These are phyloP conservation scores for Homarus gammarus DNA, from an alignment of 2,888 invertebrate species.

Conservation along the genomic window DNA sequence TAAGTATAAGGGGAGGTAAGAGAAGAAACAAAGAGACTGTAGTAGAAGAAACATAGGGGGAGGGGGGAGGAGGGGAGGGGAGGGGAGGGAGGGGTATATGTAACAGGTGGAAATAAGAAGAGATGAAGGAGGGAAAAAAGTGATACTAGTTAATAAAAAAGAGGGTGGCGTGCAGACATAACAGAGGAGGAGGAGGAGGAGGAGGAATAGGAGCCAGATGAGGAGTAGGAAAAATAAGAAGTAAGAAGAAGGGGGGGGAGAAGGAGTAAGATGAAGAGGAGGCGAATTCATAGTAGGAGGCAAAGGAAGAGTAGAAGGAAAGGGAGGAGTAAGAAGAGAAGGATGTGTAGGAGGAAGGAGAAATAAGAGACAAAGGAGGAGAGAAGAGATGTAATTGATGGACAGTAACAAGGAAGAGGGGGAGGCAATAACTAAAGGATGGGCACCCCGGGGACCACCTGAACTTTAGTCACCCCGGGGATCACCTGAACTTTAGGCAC, in stretches of 20 bases:
- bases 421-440: too few relatives aligned
- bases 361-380: neutral
- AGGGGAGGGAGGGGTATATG: neutral
- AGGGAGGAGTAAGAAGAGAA: neutral
- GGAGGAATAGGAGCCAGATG: neutral
- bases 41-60: too few relatives aligned
- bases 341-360: neutral
- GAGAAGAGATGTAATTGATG: neutral
- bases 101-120: neutral
- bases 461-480: too few relatives aligned
- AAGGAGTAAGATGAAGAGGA: neutral
- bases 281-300: neutral
- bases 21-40: neutral
- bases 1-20: too few relatives aligned
- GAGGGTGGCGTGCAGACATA: too few relatives aligned
- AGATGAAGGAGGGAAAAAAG: neutral
- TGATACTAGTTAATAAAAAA: too few relatives aligned
- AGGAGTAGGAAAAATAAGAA: neutral
- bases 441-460: too few relatives aligned
- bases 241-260: neutral
- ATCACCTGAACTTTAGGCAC: too few relatives aligned
- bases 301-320: neutral
- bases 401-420: too few relatives aligned
- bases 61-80: too few relatives aligned
- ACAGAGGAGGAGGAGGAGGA: too few relatives aligned